Evolutionary conservation across 64 coral and sea anemone genomes (phyloP).

Genomic region (Dendronephthya gigantea): DNA sequence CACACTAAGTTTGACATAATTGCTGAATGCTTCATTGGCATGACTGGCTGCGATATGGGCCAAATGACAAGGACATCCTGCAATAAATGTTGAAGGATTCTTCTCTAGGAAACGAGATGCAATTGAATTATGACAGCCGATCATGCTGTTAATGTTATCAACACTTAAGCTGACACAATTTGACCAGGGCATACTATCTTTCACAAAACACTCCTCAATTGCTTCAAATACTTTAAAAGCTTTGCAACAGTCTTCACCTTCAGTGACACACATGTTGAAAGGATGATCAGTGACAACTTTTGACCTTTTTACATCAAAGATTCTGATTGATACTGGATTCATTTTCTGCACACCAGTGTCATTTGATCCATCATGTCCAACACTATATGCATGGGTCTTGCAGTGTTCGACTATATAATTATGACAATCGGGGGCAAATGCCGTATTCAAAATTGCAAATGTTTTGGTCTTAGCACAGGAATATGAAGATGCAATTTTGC

Average conservation of each 20-base stretch:
- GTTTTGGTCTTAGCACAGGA: too few species aligned
- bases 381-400: constrained; percentile 27
- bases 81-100: constrained; percentile 16
- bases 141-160: constrained; percentile 29
- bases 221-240: constrained; percentile 21
- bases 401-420: constrained; percentile 27
- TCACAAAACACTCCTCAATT: constrained; percentile 20
- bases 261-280: constrained; percentile 33
- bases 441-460: constrained; percentile 14
- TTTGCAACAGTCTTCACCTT: constrained; percentile 18
- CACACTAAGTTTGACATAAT: too few species aligned
- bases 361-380: constrained; percentile 31
- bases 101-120: constrained; percentile 29
- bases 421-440: constrained; percentile 32
- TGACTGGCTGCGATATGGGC: neutral
- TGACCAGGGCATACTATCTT: constrained; percentile 28
- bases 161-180: constrained; percentile 32
- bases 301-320: constrained; percentile 26
- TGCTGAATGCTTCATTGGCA: too few species aligned
- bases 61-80: neutral
- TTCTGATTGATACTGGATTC: constrained; percentile 21
- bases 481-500: constrained; percentile 18
- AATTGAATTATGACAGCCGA: constrained; percentile 19
- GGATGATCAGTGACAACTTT: constrained; percentile 27
- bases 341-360: constrained; percentile 5